phyloP scores from a whole-genome alignment of 2,113 vertebrate genomes.

The Pelecanoides urinatrix region DNA sequence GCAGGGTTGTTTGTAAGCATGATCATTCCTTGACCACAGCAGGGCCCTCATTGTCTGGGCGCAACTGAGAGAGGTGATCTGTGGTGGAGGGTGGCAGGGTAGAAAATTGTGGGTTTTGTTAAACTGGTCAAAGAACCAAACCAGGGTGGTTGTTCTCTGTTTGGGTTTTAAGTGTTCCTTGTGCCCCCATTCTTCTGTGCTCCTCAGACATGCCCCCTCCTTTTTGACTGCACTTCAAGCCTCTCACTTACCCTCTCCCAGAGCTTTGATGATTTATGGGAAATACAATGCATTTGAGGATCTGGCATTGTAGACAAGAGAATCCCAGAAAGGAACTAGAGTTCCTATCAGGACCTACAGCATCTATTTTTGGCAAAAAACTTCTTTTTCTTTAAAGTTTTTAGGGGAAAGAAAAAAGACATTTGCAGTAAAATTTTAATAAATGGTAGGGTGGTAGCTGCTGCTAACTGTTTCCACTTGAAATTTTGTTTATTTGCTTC shows the following conservation, averaged over 20 bases:
- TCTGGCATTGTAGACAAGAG: background rate
- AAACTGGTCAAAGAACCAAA: background rate
- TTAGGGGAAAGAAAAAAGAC: background rate
- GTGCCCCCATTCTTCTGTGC: background rate
- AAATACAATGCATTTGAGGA: background rate
- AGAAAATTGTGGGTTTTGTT: background rate
- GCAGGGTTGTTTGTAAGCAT: background rate
- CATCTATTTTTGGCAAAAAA: background rate
- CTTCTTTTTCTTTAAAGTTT: background rate
- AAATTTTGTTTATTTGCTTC: background rate
- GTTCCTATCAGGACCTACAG: background rate
- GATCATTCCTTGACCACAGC: background rate
- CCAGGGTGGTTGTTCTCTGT: background rate
- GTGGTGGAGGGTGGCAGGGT: background rate
- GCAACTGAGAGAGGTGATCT: background rate
- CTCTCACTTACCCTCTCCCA: background rate
- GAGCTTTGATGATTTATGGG: background rate
- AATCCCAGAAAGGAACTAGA: background rate
- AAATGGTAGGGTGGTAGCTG: background rate
- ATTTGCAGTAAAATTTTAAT: background rate
- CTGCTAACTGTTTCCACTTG: background rate
- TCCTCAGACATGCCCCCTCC: background rate
- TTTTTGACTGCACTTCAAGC: background rate
- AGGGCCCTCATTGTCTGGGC: background rate
- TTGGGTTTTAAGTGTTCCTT: background rate